Evolutionary conservation across 2,888 invertebrate genomes (phyloP), one percentile per base, ranked within the genome.

Genomic region (Smittia sp.): DNA sequence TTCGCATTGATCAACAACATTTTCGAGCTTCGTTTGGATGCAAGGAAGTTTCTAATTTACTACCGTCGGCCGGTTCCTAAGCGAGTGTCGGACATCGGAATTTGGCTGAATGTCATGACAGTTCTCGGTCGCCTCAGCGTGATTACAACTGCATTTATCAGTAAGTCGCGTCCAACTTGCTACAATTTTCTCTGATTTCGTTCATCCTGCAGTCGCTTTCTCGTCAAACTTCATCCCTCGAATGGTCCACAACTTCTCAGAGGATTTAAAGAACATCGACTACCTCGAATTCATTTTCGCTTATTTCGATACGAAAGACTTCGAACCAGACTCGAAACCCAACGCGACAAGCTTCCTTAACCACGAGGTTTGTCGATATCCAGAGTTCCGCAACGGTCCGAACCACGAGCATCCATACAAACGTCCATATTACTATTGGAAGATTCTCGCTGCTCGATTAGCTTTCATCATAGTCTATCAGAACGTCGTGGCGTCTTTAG

Each of bases 181-280:
- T 27, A 39, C 39, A 39, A 39, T 39, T 39, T 39, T 39, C 39
- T 13, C 39, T 39, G n/a, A n/a, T n/a, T n/a, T n/a, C n/a, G n/a
- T n/a, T 32, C 1, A 62, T 52, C 32, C 69, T 22, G 63, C 63
- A 63, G 62, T 94, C 78, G 93, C 93, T 46, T 90, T 94, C 82
- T 92, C 93, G 9, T 92, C 92, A 0, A 90, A 92, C 80, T 89
- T 92, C 79, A 90, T 94, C 78, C 93, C 93, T 18, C 87, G 89
- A 77, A 79, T 92, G 75, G 89, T 92, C 24, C 94, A 93, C 79
- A 78, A 75, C 4, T 18, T 24, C 13, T 73, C 73, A 13, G 24
- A 24, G 9, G 65, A 73, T 65, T 39, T 73, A 6, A 63, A 65
- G 2, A 46, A 65, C 18, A n/a, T 52, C 11, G 65, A 65, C 18